These are phyloP conservation scores for Acromyrmex charruanus DNA, from an alignment of 1,140 invertebrate species.

Conservation along the genomic window DNA sequence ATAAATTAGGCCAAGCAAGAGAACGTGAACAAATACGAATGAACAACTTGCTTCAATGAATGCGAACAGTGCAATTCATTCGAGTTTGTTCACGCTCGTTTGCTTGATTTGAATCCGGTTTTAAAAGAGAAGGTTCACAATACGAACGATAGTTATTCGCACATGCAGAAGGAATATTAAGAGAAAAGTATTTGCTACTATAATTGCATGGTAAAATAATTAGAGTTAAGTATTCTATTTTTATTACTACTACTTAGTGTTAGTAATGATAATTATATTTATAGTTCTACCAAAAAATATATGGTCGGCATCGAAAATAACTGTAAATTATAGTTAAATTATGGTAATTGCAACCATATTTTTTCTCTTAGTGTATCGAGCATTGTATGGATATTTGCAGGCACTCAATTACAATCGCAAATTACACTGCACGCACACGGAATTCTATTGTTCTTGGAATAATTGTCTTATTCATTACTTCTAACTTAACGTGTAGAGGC, in stretches of 20 bases:
- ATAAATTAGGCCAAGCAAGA: not conserved
- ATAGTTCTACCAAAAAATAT: no score
- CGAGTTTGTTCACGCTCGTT: not conserved
- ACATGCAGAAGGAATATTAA: not conserved
- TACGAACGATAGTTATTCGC: not conserved
- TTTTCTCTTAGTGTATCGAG: conserved; percentile 15
- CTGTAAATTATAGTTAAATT: no score
- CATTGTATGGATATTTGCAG: conserved; percentile 57
- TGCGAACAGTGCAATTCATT: not conserved
- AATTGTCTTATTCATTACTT: conserved; percentile 37
- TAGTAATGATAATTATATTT: no score
- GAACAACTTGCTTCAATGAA: not conserved
- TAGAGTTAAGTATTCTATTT: no score
- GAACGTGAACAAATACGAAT: not conserved
- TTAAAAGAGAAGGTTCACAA: not conserved
- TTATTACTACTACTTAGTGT: no score
- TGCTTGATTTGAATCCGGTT: not conserved
- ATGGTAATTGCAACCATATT: no score
- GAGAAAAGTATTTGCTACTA: no score
- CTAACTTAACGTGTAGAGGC: not conserved
- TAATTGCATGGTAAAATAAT: no score
- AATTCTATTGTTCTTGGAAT: conserved; percentile 54
- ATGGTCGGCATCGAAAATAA: no score
- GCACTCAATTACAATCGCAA: conserved; percentile 39
- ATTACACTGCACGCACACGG: conserved; percentile 5